These are phyloP conservation scores for Arctia plantaginis DNA, from an alignment of 2,888 invertebrate species.

Conservation along the genomic window DNA sequence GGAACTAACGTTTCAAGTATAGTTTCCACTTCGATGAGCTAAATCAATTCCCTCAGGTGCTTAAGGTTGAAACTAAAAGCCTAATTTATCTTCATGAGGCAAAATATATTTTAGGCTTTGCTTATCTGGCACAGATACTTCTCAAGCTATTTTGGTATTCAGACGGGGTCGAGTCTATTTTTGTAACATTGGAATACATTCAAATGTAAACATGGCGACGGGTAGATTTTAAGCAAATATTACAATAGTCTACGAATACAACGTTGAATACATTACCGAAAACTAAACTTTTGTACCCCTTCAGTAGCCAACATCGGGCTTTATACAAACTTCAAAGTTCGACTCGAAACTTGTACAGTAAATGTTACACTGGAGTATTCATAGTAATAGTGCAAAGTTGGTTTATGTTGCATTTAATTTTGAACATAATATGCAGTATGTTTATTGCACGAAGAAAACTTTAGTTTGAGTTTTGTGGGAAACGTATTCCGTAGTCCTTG, in stretches of 20 bases:
- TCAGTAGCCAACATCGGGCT: not conserved
- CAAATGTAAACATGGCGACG: not conserved
- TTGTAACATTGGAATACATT: not conserved
- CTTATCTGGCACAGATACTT: not conserved
- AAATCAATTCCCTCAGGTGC: not conserved
- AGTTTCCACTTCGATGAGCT: constrained; percentile 2
- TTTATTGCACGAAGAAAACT: not conserved
- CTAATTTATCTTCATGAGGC: not conserved
- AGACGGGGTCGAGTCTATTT: not conserved
- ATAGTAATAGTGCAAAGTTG: not conserved
- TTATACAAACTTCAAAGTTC: not conserved
- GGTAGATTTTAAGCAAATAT: not conserved
- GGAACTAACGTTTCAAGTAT: not conserved
- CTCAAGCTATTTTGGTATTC: not conserved
- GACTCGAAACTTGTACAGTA: not conserved
- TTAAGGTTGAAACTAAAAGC: not conserved
- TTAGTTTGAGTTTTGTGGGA: not conserved
- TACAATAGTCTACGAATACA: not conserved
- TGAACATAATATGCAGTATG: not conserved
- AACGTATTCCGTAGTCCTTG: not conserved
- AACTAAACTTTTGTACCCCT: not conserved
- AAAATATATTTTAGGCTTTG: not conserved
- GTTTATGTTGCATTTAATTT: not conserved
- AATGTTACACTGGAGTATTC: not conserved
- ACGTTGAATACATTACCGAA: not conserved